A percentile compares a stretch with the other conserved stretches of the same genome.
These are phyloP conservation scores for Steromphala cineraria DNA, from an alignment of 2,888 invertebrate genomes.

Conservation along the genomic window DNA sequence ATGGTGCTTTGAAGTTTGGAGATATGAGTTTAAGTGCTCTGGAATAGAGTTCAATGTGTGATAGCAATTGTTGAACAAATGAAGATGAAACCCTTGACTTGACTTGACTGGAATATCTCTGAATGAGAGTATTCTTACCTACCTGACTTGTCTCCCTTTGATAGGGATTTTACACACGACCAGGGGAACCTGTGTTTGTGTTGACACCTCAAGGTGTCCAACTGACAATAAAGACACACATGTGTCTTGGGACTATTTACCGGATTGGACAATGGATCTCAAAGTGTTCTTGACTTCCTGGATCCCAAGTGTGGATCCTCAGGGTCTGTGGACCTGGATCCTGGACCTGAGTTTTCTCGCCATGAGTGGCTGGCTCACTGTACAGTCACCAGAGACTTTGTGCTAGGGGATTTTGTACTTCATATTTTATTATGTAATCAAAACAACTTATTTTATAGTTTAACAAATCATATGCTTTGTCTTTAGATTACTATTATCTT, in stretches of 20 bases:
- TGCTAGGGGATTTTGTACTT: slow-evolving; percentile 5
- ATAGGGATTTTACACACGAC: not conserved
- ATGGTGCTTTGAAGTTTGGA: no score
- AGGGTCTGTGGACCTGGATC: not conserved
- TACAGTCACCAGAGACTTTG: not conserved
- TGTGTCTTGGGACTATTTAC: not conserved
- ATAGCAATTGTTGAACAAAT: not conserved
- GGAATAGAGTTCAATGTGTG: not conserved
- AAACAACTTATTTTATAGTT: slow-evolving; percentile 16
- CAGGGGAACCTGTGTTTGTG: no score
- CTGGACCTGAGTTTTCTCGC: not conserved
- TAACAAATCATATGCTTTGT: not conserved
- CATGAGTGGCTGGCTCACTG: not conserved
- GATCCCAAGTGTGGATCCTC: not conserved
- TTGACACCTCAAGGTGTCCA: no score
- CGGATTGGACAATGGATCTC: not conserved
- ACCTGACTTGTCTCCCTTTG: not conserved
- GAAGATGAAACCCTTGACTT: not conserved
- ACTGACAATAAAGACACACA: no score
- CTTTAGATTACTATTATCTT: not conserved
- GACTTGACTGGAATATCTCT: not conserved
- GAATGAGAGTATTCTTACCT: not conserved
- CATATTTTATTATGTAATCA: slow-evolving; percentile 18
- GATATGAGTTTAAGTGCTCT: no score
- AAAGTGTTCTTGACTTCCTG: not conserved